These are phyloP conservation scores for Acropora tenuis DNA, from an alignment of 64 coral and sea anemone species.

Conservation along the genomic window DNA sequence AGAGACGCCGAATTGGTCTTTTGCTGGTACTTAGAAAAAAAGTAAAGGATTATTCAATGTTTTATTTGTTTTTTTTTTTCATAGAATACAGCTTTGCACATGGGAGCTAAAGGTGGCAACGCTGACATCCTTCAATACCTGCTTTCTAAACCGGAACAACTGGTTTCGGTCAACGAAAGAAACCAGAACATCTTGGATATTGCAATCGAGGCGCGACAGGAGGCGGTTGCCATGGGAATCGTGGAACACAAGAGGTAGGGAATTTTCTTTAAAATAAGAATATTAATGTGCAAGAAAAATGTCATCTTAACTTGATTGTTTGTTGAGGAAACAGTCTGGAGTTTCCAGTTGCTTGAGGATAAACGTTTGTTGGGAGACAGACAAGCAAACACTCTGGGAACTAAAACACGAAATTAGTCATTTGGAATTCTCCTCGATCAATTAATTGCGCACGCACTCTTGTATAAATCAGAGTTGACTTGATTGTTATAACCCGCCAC, in stretches of 20 bases:
- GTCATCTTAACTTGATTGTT: too few species aligned
- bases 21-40: too few species aligned
- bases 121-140: slow-evolving; percentile 77
- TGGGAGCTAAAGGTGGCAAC: slow-evolving; percentile 88
- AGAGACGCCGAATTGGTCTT: neutral
- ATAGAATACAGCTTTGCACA: slow-evolving; percentile 87
- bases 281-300: neutral
- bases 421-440: too few species aligned
- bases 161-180: slow-evolving; percentile 89
- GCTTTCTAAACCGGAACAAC: slow-evolving; percentile 81
- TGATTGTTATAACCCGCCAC: too few species aligned
- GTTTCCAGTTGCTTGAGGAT: too few species aligned
- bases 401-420: too few species aligned
- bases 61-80: neutral
- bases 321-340: neutral
- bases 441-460: too few species aligned
- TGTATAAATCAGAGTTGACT: too few species aligned
- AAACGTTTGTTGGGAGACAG: too few species aligned
- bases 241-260: slow-evolving; percentile 80
- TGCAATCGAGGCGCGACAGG: slow-evolving; percentile 85
- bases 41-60: too few species aligned
- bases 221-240: slow-evolving; percentile 82
- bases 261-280: neutral
- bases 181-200: slow-evolving; percentile 95
- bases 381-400: too few species aligned